Evolutionary conservation across 2,888 invertebrate species (phyloP).

Genomic region (Thumatha senex): DNA sequence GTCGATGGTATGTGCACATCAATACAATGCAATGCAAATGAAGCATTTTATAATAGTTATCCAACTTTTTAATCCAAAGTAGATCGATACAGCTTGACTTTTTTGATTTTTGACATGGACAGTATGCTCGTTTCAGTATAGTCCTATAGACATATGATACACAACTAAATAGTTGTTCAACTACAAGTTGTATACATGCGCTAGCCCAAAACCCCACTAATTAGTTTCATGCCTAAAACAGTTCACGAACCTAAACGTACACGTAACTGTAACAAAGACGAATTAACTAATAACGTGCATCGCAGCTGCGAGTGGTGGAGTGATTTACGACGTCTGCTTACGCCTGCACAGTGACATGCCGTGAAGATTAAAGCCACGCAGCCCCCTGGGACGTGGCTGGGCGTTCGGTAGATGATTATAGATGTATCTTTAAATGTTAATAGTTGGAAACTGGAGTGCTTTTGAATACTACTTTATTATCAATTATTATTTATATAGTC

Average conservation of each 20-base stretch:
- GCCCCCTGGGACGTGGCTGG: conserved; percentile 28
- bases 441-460: neutral
- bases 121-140: too few species aligned
- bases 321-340: conserved; percentile 35
- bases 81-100: too few species aligned
- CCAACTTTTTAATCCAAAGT: too few species aligned
- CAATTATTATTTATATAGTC: too few species aligned
- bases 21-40: too few species aligned
- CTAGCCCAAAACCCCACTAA: neutral
- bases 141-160: too few species aligned
- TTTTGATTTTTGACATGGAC: too few species aligned
- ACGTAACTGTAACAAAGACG: conserved; percentile 8
- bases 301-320: conserved; percentile 25
- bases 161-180: too few species aligned
- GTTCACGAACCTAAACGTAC: neutral
- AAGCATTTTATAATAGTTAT: too few species aligned
- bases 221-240: neutral
- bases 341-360: conserved; percentile 17
- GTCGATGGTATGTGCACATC: too few species aligned
- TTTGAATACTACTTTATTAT: neutral
- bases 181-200: too few species aligned
- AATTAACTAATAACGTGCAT: conserved; percentile 34
- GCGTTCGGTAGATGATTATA: conserved; percentile 15
- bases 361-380: conserved; percentile 40
- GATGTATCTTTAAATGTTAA: conserved; percentile 12